These are phyloP conservation scores for Homarus gammarus DNA, from an alignment of 2,888 invertebrate genomes.

Conservation along the genomic window DNA sequence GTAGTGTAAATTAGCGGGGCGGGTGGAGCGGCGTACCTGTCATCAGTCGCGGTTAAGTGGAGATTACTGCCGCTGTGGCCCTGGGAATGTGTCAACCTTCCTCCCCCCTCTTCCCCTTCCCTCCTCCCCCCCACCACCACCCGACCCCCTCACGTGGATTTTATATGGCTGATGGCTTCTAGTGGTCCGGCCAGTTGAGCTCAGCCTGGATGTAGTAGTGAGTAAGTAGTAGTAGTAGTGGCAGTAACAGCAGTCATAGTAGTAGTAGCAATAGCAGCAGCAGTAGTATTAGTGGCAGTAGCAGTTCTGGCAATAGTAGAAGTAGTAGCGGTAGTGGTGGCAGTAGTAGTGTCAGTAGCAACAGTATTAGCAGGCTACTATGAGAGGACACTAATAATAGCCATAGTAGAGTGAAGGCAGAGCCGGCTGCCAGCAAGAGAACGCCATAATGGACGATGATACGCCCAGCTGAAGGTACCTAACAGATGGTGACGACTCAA, in stretches of 20 bases:
- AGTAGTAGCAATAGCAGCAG: not conserved
- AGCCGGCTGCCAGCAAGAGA: no score
- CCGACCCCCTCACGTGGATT: conserved; percentile 18
- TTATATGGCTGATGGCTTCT: conserved; percentile 20
- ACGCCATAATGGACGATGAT: no score
- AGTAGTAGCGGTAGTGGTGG: no score
- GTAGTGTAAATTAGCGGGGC: conserved; percentile 17
- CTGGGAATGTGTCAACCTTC: not conserved
- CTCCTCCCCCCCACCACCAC: conserved; percentile 5
- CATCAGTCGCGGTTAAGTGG: conserved; percentile 25
- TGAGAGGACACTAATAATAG: not conserved
- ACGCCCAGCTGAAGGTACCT: no score
- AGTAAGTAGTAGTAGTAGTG: not conserved
- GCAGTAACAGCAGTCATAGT: not conserved
- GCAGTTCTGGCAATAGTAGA: no score
- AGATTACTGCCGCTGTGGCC: conserved; percentile 17
- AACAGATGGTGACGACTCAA: no score
- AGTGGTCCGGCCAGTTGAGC: not conserved
- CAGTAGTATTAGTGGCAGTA: no score
- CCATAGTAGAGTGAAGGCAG: no score
- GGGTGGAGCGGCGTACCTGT: conserved; percentile 7
- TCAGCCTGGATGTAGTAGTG: not conserved
- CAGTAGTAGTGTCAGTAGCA: no score
- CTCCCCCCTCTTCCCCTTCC: not conserved
- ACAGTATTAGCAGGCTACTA: no score